phyloP scores from a whole-genome alignment of 1,140 invertebrate species.

The Odontomachus brunneus region DNA sequence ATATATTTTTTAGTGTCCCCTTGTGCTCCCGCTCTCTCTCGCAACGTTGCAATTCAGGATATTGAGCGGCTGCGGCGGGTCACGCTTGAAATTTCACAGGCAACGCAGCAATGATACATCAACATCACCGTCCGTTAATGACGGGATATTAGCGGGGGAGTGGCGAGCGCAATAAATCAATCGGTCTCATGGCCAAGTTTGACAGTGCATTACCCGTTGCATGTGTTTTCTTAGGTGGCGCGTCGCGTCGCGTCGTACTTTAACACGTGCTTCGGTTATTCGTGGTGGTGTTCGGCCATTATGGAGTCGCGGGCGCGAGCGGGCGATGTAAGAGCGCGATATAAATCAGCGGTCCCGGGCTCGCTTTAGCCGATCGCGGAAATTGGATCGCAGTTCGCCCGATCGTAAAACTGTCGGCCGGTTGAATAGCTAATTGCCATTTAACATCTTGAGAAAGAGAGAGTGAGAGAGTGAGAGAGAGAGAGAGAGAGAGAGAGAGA shows the following conservation, averaged over 20 bases:
- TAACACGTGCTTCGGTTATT: background rate
- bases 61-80: conserved; percentile 5
- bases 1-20: too few relatives aligned
- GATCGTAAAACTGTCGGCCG: conserved; percentile 39
- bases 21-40: background rate
- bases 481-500: background rate
- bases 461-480: background rate
- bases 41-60: conserved; percentile 17
- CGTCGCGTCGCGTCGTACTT: conserved; percentile 8
- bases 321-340: background rate
- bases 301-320: conserved; percentile 22
- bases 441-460: conserved; percentile 33
- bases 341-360: conserved; percentile 8
- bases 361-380: conserved; percentile 10
- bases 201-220: conserved; percentile 39
- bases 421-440: conserved; percentile 41
- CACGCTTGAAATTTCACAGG: conserved; percentile 41
- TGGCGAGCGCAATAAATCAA: conserved; percentile 48
- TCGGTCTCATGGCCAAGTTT: conserved; percentile 30
- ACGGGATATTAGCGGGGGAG: conserved; percentile 14
- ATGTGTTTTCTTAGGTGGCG: conserved; percentile 32
- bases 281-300: conserved; percentile 6
- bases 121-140: conserved; percentile 28
- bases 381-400: conserved; percentile 26
- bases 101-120: conserved; percentile 49